These are phyloP conservation scores for Echinometra lucunter DNA, from an alignment of 53 echinoderm and acorn worm genomes.

Conservation along the genomic window DNA sequence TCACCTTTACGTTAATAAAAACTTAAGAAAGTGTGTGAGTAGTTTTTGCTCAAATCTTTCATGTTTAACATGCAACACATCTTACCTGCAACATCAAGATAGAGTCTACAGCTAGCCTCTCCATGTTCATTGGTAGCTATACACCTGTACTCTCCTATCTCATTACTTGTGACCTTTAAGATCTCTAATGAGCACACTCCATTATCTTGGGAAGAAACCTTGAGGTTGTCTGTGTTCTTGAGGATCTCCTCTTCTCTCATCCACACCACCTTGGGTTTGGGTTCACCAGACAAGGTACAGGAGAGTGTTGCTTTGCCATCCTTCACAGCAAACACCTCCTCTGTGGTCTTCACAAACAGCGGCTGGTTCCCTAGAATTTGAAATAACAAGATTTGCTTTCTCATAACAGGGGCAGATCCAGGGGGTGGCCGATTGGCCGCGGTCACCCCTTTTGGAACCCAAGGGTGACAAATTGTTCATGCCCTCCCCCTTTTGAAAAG, in stretches of 20 bases:
- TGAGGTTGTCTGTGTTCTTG: constrained; percentile 17
- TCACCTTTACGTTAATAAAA: no score
- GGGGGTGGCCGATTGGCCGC: no score
- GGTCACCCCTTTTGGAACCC: no score
- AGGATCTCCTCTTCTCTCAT: constrained; percentile 88
- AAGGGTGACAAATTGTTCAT: no score
- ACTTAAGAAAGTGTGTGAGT: no score
- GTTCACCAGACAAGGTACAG: constrained; percentile 80
- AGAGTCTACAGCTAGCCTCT: constrained; percentile 83
- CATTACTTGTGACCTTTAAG: constrained; percentile 78
- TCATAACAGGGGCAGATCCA: no score
- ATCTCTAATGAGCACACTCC: constrained; percentile 80
- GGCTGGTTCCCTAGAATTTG: constrained; percentile 65
- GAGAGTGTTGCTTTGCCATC: constrained; percentile 75
- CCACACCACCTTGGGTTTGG: constrained; percentile 87
- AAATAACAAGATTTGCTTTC: background rate
- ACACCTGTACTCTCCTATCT: constrained; percentile 97
- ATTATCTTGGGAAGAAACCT: constrained; percentile 65
- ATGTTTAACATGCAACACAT: background rate
- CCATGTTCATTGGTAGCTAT: constrained; percentile 89
- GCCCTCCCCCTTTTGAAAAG: no score
- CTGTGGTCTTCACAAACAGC: constrained; percentile 82
- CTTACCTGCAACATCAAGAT: constrained; percentile 96
- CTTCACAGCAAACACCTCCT: constrained; percentile 91
- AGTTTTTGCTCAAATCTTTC: background rate